Base-by-base conservation (phyloP, 2,797 vertebrate genomes). In the Helicolenus hilgendorfi region DNA sequence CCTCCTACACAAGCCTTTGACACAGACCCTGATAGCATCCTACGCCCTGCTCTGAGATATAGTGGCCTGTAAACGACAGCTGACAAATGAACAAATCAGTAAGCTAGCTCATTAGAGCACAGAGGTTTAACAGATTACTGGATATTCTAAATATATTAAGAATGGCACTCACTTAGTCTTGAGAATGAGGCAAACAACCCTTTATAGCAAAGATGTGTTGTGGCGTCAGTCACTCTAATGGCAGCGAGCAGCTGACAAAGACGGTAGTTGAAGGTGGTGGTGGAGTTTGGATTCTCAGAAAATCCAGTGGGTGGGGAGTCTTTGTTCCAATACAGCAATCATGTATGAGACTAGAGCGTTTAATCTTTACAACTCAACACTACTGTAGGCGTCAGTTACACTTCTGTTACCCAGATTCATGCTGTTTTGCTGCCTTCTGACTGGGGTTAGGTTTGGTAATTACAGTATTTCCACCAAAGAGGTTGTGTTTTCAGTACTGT, bases 241-340 rank as follows among this genome's bases (percentile, higher is more conserved):
- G 22, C 65, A 58, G 2, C 2, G 6, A 64, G 65, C 65, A 60
- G 67, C 33, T 14, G 59, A 38, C 13, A 63, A 41, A 69, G 58
- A 76, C 35, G 2, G 18, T 35, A 33, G 15, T n/a, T 56, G 31
- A 22, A 49, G 27, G 29, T n/a, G 22, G 59, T 15, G 60, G 36
- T 11, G 11, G n/a, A 49, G 41, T 35, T 55, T 56, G 24, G 75
- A 68, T 22, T 68, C 63, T 22, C 33, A 53, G n/a, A 58, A 67
- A 29, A 38, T 59, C 33, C 35, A 26, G 59, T 72, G 60, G 67
- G 72, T 41, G 24, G 69, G n/a, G 5, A 67, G 67, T 68, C 60
- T 77, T 71, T 76, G 31, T 62, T 72, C 31, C 33, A 77, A 33
- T 55, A 77, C 53, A 77, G 18, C 33, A 29, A 72, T 71, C 26